Evolutionary conservation across 2,797 vertebrate species (phyloP).

Genomic region (Anomalospiza imberbis): DNA sequence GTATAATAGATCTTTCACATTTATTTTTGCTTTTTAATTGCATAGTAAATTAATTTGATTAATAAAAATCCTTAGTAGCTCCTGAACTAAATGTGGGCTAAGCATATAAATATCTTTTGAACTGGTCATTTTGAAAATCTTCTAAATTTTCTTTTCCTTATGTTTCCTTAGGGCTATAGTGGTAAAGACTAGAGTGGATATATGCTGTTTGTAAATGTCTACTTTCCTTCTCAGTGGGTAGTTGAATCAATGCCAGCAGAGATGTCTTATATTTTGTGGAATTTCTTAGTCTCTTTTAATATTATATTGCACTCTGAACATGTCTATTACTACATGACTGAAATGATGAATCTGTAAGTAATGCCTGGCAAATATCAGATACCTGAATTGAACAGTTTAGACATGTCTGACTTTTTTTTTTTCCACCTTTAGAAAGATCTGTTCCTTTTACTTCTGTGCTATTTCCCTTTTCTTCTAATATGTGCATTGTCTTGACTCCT

Average conservation of each 20-base stretch:
- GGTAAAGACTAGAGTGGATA: neutral
- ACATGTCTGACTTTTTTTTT: neutral
- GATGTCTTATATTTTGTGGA: neutral
- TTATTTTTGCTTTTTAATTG: conserved; percentile 55
- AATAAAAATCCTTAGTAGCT: conserved; percentile 6
- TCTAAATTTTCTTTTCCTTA: neutral
- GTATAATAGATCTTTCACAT: conserved; percentile 28
- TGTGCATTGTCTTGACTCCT: neutral
- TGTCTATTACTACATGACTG: neutral
- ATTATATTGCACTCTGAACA: neutral
- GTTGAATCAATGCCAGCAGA: neutral
- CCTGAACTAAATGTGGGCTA: neutral
- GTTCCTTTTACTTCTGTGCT: neutral
- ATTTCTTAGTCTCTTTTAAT: neutral
- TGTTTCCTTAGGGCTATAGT: neutral
- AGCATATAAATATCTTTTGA: conserved; percentile 1
- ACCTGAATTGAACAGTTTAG: neutral
- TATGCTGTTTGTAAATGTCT: neutral
- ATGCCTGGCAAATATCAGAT: neutral
- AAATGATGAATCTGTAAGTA: neutral
- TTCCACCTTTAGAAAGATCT: neutral
- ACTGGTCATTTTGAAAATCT: neutral
- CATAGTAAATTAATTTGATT: conserved; percentile 54
- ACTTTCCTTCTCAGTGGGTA: neutral
- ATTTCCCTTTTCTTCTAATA: neutral